Evolutionary conservation across 1,140 invertebrate genomes (phyloP).

Genomic region (Cardiocondyla obscurior): DNA sequence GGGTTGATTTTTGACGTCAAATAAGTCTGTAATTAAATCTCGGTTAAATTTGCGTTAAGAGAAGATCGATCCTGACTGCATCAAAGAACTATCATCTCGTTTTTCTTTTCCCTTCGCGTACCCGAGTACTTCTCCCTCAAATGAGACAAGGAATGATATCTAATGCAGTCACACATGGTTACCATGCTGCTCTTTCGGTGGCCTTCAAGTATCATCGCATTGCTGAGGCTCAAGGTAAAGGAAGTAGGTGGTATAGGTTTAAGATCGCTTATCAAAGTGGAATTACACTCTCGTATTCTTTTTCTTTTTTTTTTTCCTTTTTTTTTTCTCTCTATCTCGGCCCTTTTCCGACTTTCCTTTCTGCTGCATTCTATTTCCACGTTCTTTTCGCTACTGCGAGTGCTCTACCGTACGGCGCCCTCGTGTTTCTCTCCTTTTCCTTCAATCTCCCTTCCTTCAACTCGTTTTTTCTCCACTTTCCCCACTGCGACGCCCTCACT

Average conservation of each 20-base stretch:
- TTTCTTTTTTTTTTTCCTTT: constrained; percentile 41
- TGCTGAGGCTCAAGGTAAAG: constrained; percentile 17
- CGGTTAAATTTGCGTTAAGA: constrained; percentile 2
- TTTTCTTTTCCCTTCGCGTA: background rate
- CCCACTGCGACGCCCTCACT: constrained; percentile 19
- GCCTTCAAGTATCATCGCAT: constrained; percentile 49
- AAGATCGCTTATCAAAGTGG: constrained; percentile 26
- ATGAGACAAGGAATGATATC: background rate
- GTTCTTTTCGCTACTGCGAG: constrained; percentile 22
- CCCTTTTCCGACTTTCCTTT: constrained; percentile 37
- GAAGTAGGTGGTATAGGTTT: background rate
- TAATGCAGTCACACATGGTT: constrained; percentile 10
- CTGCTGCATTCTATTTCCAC: constrained; percentile 33
- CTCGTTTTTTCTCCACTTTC: constrained; percentile 14
- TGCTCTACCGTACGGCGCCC: background rate
- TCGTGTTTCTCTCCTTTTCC: constrained; percentile 72
- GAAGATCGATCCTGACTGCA: background rate
- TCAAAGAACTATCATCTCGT: background rate
- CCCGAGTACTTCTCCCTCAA: background rate
- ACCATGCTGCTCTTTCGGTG: constrained; percentile 44
- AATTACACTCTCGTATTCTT: constrained; percentile 29
- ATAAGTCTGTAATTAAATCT: constrained; percentile 13
- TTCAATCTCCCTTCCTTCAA: constrained; percentile 54
- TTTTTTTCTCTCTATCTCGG: constrained; percentile 43
- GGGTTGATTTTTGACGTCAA: background rate